These are phyloP conservation scores for Sesia bembeciformis DNA, from an alignment of 2,888 invertebrate genomes.

Conservation along the genomic window DNA sequence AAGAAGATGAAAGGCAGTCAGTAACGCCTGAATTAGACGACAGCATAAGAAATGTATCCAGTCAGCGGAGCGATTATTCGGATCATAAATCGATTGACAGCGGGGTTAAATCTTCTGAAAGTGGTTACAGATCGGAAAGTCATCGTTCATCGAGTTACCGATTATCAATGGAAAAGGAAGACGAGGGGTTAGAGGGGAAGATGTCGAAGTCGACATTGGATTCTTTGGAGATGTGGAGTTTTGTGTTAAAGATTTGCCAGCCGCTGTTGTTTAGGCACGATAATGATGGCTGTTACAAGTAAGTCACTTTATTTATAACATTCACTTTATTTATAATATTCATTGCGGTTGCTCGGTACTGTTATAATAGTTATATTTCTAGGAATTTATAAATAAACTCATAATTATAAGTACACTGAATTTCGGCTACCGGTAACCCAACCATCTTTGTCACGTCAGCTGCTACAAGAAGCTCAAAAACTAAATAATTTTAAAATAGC, in stretches of 20 bases:
- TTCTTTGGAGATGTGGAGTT: slow-evolving; percentile 61
- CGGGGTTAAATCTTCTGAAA: slow-evolving; percentile 35
- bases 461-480: too few species aligned
- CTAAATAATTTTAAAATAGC: too few species aligned
- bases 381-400: too few species aligned
- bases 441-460: too few species aligned
- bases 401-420: too few species aligned
- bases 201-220: slow-evolving; percentile 45
- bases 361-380: too few species aligned
- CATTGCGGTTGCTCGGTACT: too few species aligned
- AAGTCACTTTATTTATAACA: slow-evolving; percentile 11
- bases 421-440: too few species aligned
- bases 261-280: slow-evolving; percentile 61
- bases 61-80: slow-evolving; percentile 34
- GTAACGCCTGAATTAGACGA: slow-evolving; percentile 55
- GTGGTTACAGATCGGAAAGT: slow-evolving; percentile 37
- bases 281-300: slow-evolving; percentile 62
- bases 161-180: slow-evolving; percentile 41
- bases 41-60: slow-evolving; percentile 25
- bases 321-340: too few species aligned
- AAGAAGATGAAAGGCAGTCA: slow-evolving; percentile 32
- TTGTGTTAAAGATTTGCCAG: slow-evolving; percentile 62
- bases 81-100: slow-evolving; percentile 17
- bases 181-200: slow-evolving; percentile 20
- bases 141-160: slow-evolving; percentile 17